A percentile compares a stretch with the other conserved stretches of the same genome.
Conservation (phyloP, 2,888 invertebrate genomes). For the Ormyrus rosae region DNA sequence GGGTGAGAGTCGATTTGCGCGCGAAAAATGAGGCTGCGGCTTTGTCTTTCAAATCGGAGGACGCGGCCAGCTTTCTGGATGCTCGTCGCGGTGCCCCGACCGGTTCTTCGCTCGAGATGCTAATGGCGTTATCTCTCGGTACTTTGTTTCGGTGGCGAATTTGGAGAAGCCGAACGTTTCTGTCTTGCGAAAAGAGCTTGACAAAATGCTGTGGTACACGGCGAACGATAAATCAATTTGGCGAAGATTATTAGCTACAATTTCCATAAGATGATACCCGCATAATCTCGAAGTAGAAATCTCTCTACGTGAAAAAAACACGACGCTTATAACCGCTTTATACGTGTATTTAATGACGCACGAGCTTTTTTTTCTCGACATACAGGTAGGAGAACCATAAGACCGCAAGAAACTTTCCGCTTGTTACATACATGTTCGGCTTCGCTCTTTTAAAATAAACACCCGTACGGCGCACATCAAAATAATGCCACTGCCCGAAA, state of each 20-base stretch:
- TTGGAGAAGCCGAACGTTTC: too few species aligned
- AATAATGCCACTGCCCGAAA: not conserved
- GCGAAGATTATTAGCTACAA: not conserved
- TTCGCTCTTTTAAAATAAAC: constrained; percentile 8
- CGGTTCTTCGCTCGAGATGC: too few species aligned
- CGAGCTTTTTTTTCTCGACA: constrained; percentile 9
- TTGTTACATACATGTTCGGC: constrained; percentile 15
- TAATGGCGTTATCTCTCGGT: too few species aligned
- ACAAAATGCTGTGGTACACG: too few species aligned
- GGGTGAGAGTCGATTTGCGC: too few species aligned
- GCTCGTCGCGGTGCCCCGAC: too few species aligned
- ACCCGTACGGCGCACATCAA: not conserved
- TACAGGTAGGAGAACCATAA: not conserved
- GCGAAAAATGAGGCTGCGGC: too few species aligned
- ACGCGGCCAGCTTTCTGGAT: too few species aligned
- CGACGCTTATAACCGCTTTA: constrained; percentile 2
- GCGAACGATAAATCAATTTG: too few species aligned
- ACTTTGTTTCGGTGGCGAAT: too few species aligned
- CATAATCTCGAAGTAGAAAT: constrained; percentile 18
- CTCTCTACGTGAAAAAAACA: constrained; percentile 11
- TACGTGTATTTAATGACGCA: constrained; percentile 12
- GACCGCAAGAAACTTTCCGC: constrained; percentile 32
- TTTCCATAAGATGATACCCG: not conserved
- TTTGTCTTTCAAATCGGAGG: too few species aligned
- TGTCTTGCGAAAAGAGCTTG: too few species aligned